Evolutionary conservation across 2,797 vertebrate genomes (phyloP).

Genomic region (Limnodromus scolopaceus): DNA sequence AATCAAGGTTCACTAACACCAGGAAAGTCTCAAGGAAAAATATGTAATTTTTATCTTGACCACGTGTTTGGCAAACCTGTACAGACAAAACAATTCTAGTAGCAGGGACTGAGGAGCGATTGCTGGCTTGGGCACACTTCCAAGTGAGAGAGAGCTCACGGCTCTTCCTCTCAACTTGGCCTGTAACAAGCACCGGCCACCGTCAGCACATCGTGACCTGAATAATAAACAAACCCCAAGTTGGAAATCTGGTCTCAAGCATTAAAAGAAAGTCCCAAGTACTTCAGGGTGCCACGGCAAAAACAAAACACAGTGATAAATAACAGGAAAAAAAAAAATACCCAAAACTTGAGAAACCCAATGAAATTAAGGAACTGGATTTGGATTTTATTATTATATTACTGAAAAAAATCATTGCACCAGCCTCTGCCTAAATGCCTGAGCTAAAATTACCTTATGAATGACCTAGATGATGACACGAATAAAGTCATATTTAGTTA

Average conservation of each 20-base stretch:
- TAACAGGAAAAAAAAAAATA: not conserved
- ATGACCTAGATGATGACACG: not conserved
- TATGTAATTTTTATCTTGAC: constrained; percentile 52
- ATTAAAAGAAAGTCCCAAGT: not conserved
- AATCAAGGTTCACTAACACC: not conserved
- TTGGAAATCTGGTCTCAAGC: not conserved
- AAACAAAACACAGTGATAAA: not conserved
- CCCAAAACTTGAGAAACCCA: not conserved
- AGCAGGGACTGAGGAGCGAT: not conserved
- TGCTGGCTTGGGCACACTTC: constrained; percentile 41
- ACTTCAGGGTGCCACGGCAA: not conserved
- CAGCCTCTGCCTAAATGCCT: not conserved
- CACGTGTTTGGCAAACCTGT: constrained; percentile 25
- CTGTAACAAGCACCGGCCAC: not conserved
- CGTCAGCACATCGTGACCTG: not conserved
- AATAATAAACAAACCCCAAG: constrained; percentile 42
- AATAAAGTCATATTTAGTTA: not conserved
- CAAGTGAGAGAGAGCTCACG: constrained; percentile 2
- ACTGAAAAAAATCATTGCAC: not conserved
- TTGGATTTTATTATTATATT: not conserved
- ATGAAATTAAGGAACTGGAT: not conserved
- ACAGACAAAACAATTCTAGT: constrained; percentile 15
- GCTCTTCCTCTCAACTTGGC: not conserved
- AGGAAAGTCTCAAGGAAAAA: constrained; percentile 50
- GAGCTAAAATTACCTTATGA: not conserved